These are phyloP conservation scores for Daubentonia madagascariensis DNA, from an alignment of 2,113 vertebrate genomes.

Conservation along the genomic window DNA sequence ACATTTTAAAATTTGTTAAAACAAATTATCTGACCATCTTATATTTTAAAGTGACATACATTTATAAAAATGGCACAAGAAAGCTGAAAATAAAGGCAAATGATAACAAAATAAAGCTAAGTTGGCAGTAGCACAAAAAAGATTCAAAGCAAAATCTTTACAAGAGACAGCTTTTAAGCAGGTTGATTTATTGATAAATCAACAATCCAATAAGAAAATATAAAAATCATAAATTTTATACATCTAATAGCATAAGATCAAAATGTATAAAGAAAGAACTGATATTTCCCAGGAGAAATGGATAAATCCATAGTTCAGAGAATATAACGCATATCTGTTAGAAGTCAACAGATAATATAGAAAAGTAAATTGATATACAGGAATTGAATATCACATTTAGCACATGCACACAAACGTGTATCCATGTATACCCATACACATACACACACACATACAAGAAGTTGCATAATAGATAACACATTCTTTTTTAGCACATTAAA, in stretches of 20 bases:
- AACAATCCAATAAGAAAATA: not conserved
- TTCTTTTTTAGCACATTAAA: not conserved
- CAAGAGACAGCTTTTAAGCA: not conserved
- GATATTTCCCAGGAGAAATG: not conserved
- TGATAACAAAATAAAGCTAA: not conserved
- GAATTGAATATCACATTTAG: not conserved
- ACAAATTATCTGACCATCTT: not conserved
- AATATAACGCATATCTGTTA: not conserved
- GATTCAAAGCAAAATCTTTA: not conserved
- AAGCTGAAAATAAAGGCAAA: slow-evolving; percentile 16
- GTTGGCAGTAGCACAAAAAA: not conserved
- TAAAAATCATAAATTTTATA: not conserved
- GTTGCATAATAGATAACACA: not conserved
- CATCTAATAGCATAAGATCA: not conserved
- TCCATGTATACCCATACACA: not conserved
- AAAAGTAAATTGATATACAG: not conserved
- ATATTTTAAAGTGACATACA: not conserved
- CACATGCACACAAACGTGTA: not conserved
- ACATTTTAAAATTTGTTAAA: not conserved
- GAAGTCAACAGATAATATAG: not conserved
- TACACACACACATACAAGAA: not conserved
- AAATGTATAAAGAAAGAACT: not conserved
- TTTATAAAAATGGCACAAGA: not conserved
- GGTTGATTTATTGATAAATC: not conserved
- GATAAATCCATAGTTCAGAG: not conserved